Evolutionary conservation across 2,797 vertebrate species (phyloP).

Genomic region (Picus viridis): DNA sequence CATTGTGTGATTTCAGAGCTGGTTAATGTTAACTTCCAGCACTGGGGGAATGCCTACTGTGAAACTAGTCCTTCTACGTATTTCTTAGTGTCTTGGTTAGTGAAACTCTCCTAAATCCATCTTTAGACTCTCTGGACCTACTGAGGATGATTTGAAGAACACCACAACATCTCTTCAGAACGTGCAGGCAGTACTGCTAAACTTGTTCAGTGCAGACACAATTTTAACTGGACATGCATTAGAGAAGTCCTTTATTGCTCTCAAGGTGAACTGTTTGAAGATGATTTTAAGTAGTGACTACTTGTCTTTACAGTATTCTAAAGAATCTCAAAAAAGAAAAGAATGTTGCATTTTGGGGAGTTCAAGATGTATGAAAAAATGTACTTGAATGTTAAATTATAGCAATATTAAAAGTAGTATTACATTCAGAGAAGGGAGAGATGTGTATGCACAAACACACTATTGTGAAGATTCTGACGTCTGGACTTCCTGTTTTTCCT

Average conservation of each 20-base stretch:
- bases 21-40: neutral
- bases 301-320: neutral
- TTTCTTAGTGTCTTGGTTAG: neutral
- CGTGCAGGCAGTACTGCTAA: slow-evolving; percentile 82
- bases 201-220: slow-evolving; percentile 81
- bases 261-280: slow-evolving; percentile 82
- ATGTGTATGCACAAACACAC: neutral
- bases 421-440: neutral
- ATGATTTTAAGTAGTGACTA: neutral
- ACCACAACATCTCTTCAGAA: slow-evolving; percentile 72
- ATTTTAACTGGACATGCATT: slow-evolving; percentile 85
- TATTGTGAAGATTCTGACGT: neutral
- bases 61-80: neutral
- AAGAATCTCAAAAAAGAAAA: neutral
- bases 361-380: neutral
- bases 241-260: slow-evolving; percentile 81
- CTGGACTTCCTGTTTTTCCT: neutral
- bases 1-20: neutral
- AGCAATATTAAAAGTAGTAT: neutral
- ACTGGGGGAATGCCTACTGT: neutral
- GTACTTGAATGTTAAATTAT: neutral
- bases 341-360: neutral
- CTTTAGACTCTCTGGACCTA: slow-evolving; percentile 84
- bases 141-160: slow-evolving; percentile 79
- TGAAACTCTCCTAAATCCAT: neutral